Evolutionary conservation across 1,140 invertebrate species (phyloP).

Genomic region (Penaeus chinensis): DNA sequence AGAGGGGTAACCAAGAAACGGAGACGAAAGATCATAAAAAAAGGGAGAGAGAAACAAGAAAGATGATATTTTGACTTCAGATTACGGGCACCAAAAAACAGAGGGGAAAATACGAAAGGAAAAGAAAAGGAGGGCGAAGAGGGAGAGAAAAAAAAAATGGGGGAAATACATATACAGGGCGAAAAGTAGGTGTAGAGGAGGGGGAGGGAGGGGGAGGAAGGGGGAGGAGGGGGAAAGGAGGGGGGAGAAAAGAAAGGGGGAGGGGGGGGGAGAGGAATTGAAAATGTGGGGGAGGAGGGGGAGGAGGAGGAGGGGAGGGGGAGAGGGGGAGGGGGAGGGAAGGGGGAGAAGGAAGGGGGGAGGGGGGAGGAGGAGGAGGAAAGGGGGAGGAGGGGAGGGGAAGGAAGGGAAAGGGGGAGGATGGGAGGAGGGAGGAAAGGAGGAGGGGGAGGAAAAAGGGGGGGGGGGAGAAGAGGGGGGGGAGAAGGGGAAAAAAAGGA

Average conservation of each 20-base stretch:
- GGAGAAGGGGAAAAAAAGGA: too few species aligned
- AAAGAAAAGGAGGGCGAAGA: too few species aligned
- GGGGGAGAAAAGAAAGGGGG: not conserved
- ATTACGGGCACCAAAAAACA: not conserved
- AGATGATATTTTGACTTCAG: not conserved
- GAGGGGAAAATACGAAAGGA: not conserved
- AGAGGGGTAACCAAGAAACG: too few species aligned
- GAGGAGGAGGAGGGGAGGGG: not conserved
- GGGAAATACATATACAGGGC: not conserved
- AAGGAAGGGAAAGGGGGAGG: too few species aligned
- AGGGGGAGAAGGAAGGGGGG: too few species aligned
- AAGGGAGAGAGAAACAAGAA: not conserved
- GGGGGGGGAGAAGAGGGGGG: too few species aligned
- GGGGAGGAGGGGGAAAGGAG: not conserved
- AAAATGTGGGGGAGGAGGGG: not conserved
- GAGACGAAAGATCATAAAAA: too few species aligned
- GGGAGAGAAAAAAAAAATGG: not conserved
- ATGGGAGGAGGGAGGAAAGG: too few species aligned
- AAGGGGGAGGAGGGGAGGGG: too few species aligned
- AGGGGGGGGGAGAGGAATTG: not conserved
- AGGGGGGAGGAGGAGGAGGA: too few species aligned
- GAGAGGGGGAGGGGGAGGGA: too few species aligned
- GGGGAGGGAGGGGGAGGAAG: not conserved
- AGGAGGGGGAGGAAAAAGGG: too few species aligned
- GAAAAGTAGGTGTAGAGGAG: not conserved